Evolutionary conservation across 2,888 invertebrate genomes (phyloP), one percentile per base, ranked within the genome.

Genomic region (Apeira syringaria): DNA sequence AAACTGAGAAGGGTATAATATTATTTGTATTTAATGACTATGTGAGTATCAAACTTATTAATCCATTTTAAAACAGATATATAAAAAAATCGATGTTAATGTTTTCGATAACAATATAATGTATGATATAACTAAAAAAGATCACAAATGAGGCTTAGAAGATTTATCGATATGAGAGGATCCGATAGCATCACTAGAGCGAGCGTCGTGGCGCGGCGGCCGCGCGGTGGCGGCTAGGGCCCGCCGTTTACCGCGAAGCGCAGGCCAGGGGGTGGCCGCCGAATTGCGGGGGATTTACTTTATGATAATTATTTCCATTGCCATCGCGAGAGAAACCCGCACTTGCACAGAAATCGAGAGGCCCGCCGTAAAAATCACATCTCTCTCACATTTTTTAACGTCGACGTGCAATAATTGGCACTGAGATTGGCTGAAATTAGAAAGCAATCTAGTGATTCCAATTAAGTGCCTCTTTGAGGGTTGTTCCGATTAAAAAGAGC

Each of bases 271-370:
- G 80, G 80, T 73, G 74, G 76, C 68, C 70, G 72, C 75, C 76
- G 81, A 84, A 82, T 81, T 81, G 83, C 74, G 84, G 82, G 82
- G 85, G 84, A 82, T 85, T 83, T 85, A 82, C 83, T 86, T 86
- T 85, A 85, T 86, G 84, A 84, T 86, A 84, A 86, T 86, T 86
- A 86, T 85, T 86, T 82, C 82, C 83, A 85, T 85, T 84, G 85
- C 80, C 80, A 80, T 80, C 81, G 78, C 74, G 69, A 69, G 79
- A 80, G 78, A 68, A 75, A 72, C 71, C 69, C 68, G 73, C 68
- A 68, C 74, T 74, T 66, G 64, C 72, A 64, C 64, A 64, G 68
- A 75, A 75, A 75, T 68, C 64, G 65, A 72, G 68, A 67, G 63
- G 48, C 64, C 59, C 62, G 69, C 69, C 71, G 68, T 77, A 75